Percentiles rank a stretch among this genome's conserved stretches.
Evolutionary conservation across 2,888 invertebrate species (phyloP).

Genomic region (Pediacus dermestoides): DNA sequence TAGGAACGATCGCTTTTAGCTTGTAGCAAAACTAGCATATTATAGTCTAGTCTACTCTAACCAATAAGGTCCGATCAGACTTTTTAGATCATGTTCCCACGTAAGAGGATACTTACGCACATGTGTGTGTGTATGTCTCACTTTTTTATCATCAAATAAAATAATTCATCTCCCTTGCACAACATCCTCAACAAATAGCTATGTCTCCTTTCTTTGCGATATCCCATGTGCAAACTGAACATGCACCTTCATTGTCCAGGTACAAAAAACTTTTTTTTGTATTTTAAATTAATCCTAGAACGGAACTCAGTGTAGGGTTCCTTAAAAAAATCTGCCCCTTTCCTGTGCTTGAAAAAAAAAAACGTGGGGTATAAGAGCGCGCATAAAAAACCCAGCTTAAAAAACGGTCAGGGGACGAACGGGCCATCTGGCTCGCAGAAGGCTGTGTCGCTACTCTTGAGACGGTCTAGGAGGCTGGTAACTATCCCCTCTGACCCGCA

Average conservation of each 20-base stretch:
- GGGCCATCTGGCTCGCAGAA: conserved; percentile 46
- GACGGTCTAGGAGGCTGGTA: conserved; percentile 41
- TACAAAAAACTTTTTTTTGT: conserved; percentile 42
- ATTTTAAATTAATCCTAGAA: conserved; percentile 49
- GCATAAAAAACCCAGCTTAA: conserved; percentile 50
- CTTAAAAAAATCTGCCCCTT: conserved; percentile 52
- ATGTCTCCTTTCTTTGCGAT: conserved; percentile 32
- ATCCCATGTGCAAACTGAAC: conserved; percentile 44
- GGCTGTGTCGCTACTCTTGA: conserved; percentile 38
- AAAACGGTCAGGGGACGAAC: conserved; percentile 49
- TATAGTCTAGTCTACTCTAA: conserved; percentile 22
- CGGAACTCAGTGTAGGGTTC: conserved; percentile 51
- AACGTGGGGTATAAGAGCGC: conserved; percentile 41
- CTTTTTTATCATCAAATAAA: conserved; percentile 31
- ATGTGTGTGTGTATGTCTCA: conserved; percentile 36
- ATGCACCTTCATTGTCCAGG: conserved; percentile 42
- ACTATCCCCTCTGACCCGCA: conserved; percentile 42
- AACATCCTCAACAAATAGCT: conserved; percentile 8
- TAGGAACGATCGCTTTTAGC: conserved; percentile 38
- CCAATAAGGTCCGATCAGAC: conserved; percentile 30
- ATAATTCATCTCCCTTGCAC: conserved; percentile 22
- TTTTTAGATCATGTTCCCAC: conserved; percentile 45
- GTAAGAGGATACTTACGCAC: conserved; percentile 45
- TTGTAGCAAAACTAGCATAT: conserved; percentile 29
- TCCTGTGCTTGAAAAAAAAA: conserved; percentile 43